Evolutionary conservation across 1,140 invertebrate genomes (phyloP).

Genomic region (Brachionus rotundiformis): DNA sequence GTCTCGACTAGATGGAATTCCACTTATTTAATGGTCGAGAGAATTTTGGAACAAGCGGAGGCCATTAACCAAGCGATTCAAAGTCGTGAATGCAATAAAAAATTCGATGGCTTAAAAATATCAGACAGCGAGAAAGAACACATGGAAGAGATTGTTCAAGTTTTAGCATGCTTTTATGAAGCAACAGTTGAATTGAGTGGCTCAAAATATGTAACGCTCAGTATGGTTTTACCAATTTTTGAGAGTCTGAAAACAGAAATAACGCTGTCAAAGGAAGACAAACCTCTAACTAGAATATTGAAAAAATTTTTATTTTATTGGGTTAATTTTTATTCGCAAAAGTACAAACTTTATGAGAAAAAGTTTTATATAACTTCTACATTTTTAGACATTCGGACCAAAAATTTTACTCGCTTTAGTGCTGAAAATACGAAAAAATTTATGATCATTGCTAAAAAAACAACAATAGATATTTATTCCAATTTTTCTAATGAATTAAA

Average conservation of each 20-base stretch:
- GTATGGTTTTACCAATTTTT: neutral
- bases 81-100: neutral
- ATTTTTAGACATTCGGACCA: too few relatives aligned
- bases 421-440: too few relatives aligned
- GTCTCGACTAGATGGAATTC: slow-evolving; percentile 13
- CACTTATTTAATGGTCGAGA: slow-evolving; percentile 16
- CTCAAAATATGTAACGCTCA: neutral
- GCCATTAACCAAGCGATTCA: neutral
- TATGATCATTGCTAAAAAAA: too few relatives aligned
- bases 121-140: neutral
- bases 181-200: neutral
- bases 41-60: neutral
- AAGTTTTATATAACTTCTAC: too few relatives aligned
- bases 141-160: neutral
- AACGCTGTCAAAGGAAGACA: neutral
- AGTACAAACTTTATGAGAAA: too few relatives aligned
- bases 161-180: slow-evolving; percentile 4
- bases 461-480: too few relatives aligned
- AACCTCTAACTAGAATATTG: neutral
- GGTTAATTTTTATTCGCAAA: too few relatives aligned
- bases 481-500: too few relatives aligned
- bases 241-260: neutral
- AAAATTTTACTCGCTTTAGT: too few relatives aligned
- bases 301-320: neutral
- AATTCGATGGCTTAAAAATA: neutral